Conservation (phyloP, 2,797 vertebrate species). For the Echiichthys vipera region DNA sequence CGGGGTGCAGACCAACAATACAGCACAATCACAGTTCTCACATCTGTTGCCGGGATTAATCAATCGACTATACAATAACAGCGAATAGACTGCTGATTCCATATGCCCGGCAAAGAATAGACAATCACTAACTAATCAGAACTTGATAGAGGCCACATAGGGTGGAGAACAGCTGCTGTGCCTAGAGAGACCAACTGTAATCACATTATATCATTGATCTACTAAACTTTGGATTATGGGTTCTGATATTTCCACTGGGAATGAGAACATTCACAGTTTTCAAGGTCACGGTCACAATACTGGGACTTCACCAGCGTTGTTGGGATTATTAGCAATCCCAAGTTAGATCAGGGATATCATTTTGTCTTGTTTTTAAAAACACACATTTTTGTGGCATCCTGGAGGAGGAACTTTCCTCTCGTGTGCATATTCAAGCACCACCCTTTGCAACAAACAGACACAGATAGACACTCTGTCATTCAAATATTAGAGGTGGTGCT, state of each 20-base stretch:
- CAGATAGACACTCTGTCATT: constrained; percentile 9
- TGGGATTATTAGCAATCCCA: constrained; percentile 21
- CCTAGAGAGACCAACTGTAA: constrained; percentile 62
- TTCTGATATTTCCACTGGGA: constrained; percentile 51
- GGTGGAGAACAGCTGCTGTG: constrained; percentile 71
- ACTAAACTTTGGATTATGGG: constrained; percentile 67
- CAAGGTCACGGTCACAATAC: constrained; percentile 19
- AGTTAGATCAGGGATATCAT: too few relatives aligned
- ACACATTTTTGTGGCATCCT: not conserved
- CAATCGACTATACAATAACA: constrained; percentile 80
- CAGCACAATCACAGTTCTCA: constrained; percentile 72
- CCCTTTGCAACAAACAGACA: constrained; percentile 1
- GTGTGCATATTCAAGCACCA: not conserved
- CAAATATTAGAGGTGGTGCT: constrained; percentile 45
- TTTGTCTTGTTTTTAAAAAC: too few relatives aligned
- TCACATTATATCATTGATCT: constrained; percentile 79
- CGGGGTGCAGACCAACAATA: constrained; percentile 69
- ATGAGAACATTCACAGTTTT: constrained; percentile 36
- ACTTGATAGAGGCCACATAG: constrained; percentile 73
- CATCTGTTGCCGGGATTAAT: constrained; percentile 77
- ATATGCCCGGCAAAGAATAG: constrained; percentile 79
- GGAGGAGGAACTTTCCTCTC: constrained; percentile 2
- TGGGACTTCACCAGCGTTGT: not conserved
- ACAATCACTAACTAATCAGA: constrained; percentile 82
- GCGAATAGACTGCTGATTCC: constrained; percentile 81